phyloP scores from a whole-genome alignment of 2,888 invertebrate species.

The Drosophila histrio region DNA sequence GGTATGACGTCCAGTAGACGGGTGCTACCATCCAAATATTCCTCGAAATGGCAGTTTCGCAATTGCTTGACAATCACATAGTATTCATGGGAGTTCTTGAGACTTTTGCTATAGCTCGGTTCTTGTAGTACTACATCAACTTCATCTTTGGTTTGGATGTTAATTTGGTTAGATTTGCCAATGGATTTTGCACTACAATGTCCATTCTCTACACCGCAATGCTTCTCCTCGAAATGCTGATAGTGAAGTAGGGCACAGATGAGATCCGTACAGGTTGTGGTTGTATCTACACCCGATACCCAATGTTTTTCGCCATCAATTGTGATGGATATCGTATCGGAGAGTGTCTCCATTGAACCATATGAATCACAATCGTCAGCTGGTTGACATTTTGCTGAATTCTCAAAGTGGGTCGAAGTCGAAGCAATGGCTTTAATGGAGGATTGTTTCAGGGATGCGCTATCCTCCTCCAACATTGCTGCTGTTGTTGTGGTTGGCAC shows the following conservation, averaged over 20 bases:
- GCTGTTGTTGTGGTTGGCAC: conserved; percentile 20
- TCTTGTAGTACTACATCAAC: conserved; percentile 5
- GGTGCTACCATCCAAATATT: conserved; percentile 78
- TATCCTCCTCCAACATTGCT: conserved; percentile 39
- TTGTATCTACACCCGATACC: conserved; percentile 90
- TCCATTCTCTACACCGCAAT: neutral
- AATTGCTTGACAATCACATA: conserved; percentile 77
- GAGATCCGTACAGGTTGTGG: conserved; percentile 92
- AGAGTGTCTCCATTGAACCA: conserved; percentile 72
- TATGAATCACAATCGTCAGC: conserved; percentile 63
- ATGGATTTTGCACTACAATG: conserved; percentile 17
- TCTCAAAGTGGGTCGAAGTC: conserved; percentile 1
- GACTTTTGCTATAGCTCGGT: neutral
- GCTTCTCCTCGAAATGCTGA: conserved; percentile 73
- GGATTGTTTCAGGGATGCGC: conserved; percentile 19
- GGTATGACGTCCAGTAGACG: conserved; percentile 75
- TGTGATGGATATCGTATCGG: conserved; percentile 90
- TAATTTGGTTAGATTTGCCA: conserved; percentile 28
- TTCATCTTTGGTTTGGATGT: conserved; percentile 57
- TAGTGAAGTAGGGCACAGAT: conserved; percentile 89
- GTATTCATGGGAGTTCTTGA: conserved; percentile 51
- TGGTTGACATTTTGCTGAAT: conserved; percentile 3
- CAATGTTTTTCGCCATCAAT: conserved; percentile 91
- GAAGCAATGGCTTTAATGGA: conserved; percentile 13
- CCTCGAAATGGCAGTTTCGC: conserved; percentile 70